phyloP scores from a whole-genome alignment of 2,888 invertebrate species.

The Pyrocoelia pectoralis region DNA sequence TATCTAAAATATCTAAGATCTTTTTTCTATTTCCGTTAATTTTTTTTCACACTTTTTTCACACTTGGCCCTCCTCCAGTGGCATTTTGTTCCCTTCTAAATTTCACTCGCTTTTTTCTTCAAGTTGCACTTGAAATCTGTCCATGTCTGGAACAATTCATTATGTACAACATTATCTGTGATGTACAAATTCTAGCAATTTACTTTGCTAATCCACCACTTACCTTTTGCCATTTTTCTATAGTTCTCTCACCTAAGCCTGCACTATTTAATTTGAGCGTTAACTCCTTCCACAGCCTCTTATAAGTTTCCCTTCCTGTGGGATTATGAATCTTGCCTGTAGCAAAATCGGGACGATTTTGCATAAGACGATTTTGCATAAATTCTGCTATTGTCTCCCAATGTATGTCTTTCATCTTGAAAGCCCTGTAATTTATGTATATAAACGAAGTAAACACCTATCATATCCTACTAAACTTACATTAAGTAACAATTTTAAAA shows the following conservation, averaged over 20 bases:
- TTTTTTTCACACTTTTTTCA: neutral
- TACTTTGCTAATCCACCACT: neutral
- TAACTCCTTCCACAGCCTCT: slow-evolving; percentile 1
- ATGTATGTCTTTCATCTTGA: slow-evolving; percentile 6
- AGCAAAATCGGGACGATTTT: slow-evolving; percentile 6
- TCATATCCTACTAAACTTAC: neutral
- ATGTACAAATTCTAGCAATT: neutral
- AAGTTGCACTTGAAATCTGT: slow-evolving; percentile 6
- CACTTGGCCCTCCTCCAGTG: slow-evolving; percentile 6
- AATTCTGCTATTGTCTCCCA: slow-evolving; percentile 4
- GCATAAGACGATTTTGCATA: slow-evolving; percentile 3
- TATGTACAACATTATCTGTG: too few relatives aligned
- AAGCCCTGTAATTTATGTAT: slow-evolving; percentile 3
- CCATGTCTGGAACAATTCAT: slow-evolving; percentile 2
- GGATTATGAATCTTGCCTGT: neutral
- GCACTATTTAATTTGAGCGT: slow-evolving; percentile 8
- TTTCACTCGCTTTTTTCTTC: slow-evolving; percentile 2
- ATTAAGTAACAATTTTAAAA: neutral
- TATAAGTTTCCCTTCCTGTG: slow-evolving; percentile 9
- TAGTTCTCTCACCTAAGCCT: slow-evolving; percentile 11
- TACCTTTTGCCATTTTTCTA: slow-evolving; percentile 13
- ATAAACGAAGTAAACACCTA: neutral
- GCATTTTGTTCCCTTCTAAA: slow-evolving; percentile 5
- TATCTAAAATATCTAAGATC: neutral
- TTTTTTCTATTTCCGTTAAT: neutral